Conservation (phyloP, 2,888 invertebrate genomes). For the Syrista parreyssii region DNA sequence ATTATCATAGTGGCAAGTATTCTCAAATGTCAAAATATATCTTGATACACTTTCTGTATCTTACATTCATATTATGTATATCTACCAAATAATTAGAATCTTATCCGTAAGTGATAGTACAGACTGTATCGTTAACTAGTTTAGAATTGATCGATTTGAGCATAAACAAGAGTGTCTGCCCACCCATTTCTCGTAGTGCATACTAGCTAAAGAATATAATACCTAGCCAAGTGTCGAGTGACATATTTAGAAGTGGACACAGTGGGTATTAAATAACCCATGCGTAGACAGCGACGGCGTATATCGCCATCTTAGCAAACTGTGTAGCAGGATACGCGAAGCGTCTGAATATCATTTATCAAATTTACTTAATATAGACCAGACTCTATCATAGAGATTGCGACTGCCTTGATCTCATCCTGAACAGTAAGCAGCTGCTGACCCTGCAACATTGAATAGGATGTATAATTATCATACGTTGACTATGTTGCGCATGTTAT, state of each 20-base stretch:
- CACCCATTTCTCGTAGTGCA: not conserved
- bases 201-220: slow-evolving; percentile 3
- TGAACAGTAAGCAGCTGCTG: not conserved
- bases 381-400: not conserved
- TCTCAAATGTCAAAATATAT: not conserved
- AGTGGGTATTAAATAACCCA: slow-evolving; percentile 22
- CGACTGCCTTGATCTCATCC: not conserved
- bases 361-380: not conserved
- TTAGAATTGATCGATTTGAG: not conserved
- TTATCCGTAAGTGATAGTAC: not conserved
- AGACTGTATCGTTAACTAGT: not conserved
- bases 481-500: not conserved
- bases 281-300: not conserved
- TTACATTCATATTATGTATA: not conserved
- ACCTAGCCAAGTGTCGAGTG: slow-evolving; percentile 20
- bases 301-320: not conserved
- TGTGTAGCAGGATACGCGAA: not conserved
- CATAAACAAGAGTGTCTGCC: not conserved
- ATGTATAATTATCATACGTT: not conserved
- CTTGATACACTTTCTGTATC: not conserved
- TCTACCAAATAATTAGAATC: not conserved
- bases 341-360: not conserved
- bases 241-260: slow-evolving; percentile 20
- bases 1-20: not conserved
- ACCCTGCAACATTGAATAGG: not conserved